These are phyloP conservation scores for Stichopus horrens DNA, from an alignment of 53 echinoderm and acorn worm species.

Conservation along the genomic window DNA sequence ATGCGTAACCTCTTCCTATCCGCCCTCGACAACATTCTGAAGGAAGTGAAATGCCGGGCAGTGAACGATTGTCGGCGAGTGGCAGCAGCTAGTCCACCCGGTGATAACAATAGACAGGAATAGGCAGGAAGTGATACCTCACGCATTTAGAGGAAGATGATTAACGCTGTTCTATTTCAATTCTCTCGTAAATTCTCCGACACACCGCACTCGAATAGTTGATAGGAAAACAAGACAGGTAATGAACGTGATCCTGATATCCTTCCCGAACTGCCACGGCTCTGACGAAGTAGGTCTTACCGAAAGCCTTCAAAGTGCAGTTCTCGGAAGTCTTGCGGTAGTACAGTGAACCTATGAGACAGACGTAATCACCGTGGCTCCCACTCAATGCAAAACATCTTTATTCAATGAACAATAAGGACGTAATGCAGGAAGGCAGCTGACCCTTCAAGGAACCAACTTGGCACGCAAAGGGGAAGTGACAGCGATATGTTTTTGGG, in stretches of 20 bases:
- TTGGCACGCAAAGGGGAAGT: constrained; percentile 48
- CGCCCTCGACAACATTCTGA: too few relatives aligned
- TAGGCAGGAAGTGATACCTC: not conserved
- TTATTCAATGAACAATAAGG: constrained; percentile 34
- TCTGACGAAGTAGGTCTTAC: constrained; percentile 24
- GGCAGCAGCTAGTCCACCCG: not conserved
- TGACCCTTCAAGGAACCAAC: constrained; percentile 49
- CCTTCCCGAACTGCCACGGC: not conserved
- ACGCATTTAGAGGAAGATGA: not conserved
- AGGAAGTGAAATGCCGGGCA: too few relatives aligned
- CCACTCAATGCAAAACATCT: constrained; percentile 41
- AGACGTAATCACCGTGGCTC: constrained; percentile 36
- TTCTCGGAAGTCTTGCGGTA: constrained; percentile 42
- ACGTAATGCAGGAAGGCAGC: constrained; percentile 45
- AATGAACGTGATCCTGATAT: constrained; percentile 11
- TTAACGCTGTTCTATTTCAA: not conserved
- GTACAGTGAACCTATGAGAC: constrained; percentile 37
- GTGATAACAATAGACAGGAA: not conserved
- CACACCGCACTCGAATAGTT: not conserved
- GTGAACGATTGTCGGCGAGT: too few relatives aligned
- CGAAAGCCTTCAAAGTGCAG: constrained; percentile 26
- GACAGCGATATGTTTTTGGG: constrained; percentile 19
- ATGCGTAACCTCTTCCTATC: too few relatives aligned
- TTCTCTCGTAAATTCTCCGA: not conserved
- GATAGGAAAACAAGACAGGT: not conserved